Percentiles rank a stretch among this genome's conserved stretches.
Conservation (phyloP, 2,888 invertebrate species). For the Rhimphoctona megacephalus region DNA sequence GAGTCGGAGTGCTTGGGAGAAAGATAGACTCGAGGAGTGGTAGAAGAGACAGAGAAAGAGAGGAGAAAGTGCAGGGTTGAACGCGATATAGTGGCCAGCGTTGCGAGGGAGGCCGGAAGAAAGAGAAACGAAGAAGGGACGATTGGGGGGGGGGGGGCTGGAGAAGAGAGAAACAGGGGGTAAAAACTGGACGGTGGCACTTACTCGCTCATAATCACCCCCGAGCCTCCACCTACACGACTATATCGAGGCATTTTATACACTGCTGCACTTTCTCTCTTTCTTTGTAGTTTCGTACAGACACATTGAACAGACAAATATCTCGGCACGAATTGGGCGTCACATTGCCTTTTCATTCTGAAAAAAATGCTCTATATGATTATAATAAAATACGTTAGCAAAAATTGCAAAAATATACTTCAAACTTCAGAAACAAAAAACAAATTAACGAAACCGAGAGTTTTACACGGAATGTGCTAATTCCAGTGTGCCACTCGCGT, state of each 20-base stretch:
- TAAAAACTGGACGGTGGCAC: constrained; percentile 83
- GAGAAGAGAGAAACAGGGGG: constrained; percentile 61
- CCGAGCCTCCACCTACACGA: constrained; percentile 69
- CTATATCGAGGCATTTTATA: constrained; percentile 52
- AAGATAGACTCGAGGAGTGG: constrained; percentile 64
- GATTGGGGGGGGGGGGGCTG: constrained; percentile 22
- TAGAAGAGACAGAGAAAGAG: constrained; percentile 41
- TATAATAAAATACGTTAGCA: background rate
- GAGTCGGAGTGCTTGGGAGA: constrained; percentile 69
- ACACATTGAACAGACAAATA: constrained; percentile 43
- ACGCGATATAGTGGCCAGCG: constrained; percentile 68
- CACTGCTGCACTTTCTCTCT: constrained; percentile 69
- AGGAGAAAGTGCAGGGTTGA: constrained; percentile 68
- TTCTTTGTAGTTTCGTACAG: constrained; percentile 50
- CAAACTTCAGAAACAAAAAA: background rate
- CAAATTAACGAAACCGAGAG: background rate
- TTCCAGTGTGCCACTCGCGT: background rate
- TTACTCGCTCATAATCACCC: constrained; percentile 83
- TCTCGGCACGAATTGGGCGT: constrained; percentile 32
- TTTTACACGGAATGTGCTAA: background rate
- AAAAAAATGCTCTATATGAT: background rate
- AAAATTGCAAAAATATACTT: background rate
- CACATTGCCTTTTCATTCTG: background rate
- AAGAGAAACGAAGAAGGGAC: constrained; percentile 56
- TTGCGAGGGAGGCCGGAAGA: constrained; percentile 59